Percentiles rank a stretch among this genome's conserved stretches.
Evolutionary conservation across 2,113 vertebrate genomes (phyloP).

Genomic region (Malurus elegans): DNA sequence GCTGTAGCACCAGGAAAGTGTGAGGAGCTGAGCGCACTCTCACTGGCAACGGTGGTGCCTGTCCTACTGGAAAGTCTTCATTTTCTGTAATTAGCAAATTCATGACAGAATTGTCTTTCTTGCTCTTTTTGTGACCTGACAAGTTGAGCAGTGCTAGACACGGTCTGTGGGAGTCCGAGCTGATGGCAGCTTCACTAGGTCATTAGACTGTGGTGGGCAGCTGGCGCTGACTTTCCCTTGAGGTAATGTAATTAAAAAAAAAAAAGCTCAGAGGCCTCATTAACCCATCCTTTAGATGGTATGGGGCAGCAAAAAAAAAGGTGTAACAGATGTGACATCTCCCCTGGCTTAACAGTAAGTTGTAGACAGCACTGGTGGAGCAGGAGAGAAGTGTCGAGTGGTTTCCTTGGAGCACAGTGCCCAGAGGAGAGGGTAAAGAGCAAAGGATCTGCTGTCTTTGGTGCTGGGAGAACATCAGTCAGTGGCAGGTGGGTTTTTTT

Average conservation of each 20-base stretch:
- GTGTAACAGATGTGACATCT: not conserved
- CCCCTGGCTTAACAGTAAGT: not conserved
- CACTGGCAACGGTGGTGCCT: not conserved
- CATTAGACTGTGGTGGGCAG: conserved; percentile 18
- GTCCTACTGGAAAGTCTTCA: not conserved
- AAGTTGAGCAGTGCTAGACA: not conserved
- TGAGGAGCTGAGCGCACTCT: not conserved
- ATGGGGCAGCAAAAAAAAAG: not conserved
- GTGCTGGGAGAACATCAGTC: not conserved
- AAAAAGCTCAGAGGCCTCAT: not conserved
- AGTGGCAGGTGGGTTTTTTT: not conserved
- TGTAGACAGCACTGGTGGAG: not conserved
- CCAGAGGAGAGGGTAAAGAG: not conserved
- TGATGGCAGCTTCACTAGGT: not conserved
- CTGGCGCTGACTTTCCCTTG: not conserved
- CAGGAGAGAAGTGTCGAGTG: not conserved
- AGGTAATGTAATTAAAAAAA: not conserved
- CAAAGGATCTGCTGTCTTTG: not conserved
- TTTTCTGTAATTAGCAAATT: not conserved
- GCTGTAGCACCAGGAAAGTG: not conserved
- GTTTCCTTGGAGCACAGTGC: not conserved
- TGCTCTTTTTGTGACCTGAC: conserved; percentile 18
- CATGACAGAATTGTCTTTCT: not conserved
- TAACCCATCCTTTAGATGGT: not conserved
- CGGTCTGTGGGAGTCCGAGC: not conserved